A percentile compares a stretch with the other conserved stretches of the same genome.
Conservation (phyloP, 2,113 vertebrate species). For the Poeciliopsis occidentalis region DNA sequence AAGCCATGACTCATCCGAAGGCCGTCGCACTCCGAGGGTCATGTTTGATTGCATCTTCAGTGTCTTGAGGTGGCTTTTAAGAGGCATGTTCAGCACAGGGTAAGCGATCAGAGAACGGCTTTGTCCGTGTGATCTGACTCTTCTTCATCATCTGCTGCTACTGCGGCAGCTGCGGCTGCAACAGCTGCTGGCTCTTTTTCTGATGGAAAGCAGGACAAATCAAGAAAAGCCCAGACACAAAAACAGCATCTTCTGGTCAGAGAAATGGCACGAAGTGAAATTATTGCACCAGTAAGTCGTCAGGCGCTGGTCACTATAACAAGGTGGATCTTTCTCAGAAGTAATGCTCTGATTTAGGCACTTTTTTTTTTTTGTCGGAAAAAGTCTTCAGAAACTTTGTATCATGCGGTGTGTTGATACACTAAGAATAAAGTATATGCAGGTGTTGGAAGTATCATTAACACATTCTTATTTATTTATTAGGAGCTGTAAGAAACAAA, state of each 20-base stretch:
- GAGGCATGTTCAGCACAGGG: slow-evolving; percentile 44
- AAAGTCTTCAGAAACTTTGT: no score
- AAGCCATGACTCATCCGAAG: slow-evolving; percentile 55
- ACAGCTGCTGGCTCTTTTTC: slow-evolving; percentile 18
- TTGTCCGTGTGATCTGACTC: slow-evolving; percentile 24
- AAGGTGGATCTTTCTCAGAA: no score
- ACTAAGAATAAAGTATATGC: no score
- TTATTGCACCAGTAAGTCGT: slow-evolving; percentile 11
- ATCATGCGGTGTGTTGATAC: no score
- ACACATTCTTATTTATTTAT: no score
- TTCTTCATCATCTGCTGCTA: neutral
- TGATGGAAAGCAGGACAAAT: slow-evolving; percentile 25
- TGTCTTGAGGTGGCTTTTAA: slow-evolving; percentile 40
- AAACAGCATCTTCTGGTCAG: slow-evolving; percentile 2
- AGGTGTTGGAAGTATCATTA: no score
- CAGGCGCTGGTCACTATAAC: no score
- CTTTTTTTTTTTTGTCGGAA: no score
- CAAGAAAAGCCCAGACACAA: slow-evolving; percentile 9
- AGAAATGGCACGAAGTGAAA: slow-evolving; percentile 3
- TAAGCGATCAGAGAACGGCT: slow-evolving; percentile 52
- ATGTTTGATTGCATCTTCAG: slow-evolving; percentile 48
- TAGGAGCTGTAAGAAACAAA: no score
- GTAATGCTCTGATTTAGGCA: no score
- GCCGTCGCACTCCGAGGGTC: slow-evolving; percentile 42
- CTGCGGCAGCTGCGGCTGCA: neutral